Conservation (phyloP, 2,113 vertebrate species). For the Turdus rufiventris region DNA sequence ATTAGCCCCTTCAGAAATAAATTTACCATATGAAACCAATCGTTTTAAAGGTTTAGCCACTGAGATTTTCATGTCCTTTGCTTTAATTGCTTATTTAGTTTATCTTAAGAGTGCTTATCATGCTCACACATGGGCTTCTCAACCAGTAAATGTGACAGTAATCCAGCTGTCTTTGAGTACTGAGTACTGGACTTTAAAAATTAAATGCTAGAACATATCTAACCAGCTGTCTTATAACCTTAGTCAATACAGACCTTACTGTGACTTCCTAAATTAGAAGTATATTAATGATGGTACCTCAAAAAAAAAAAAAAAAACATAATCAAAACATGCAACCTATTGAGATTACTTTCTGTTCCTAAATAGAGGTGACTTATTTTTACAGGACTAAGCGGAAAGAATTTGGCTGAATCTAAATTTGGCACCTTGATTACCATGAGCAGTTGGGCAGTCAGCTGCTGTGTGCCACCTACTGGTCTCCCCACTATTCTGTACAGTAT, state of each 20-base stretch:
- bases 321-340: background rate
- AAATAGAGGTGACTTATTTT: background rate
- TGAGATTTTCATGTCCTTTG: background rate
- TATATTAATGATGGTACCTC: accelerated
- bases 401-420: background rate
- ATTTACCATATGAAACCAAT: background rate
- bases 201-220: background rate
- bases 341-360: background rate
- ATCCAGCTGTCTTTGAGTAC: background rate
- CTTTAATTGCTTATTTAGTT: background rate
- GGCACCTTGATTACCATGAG: background rate
- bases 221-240: background rate
- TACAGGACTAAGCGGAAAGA: background rate
- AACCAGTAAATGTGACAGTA: background rate
- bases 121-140: background rate
- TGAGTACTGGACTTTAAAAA: background rate
- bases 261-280: background rate
- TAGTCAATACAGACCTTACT: background rate
- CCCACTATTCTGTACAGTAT: background rate
- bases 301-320: background rate
- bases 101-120: background rate
- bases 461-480: background rate
- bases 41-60: background rate
- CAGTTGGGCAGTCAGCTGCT: background rate
- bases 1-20: background rate